A percentile compares a stretch with the other conserved stretches of the same genome.
Evolutionary conservation across 2,888 invertebrate genomes (phyloP).

Genomic region (Melieria crassipennis): DNA sequence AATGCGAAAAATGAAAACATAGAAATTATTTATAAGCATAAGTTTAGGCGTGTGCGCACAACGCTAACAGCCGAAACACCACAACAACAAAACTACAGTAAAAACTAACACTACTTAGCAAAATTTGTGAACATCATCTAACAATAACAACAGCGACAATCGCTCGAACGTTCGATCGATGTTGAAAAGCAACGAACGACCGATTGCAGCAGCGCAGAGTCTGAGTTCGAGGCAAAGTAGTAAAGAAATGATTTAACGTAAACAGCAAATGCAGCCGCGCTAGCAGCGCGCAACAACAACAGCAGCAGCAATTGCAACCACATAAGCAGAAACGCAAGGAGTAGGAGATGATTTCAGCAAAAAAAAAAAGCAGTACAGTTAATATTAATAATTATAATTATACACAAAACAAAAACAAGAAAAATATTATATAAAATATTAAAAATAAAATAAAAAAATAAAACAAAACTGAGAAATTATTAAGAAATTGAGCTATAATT

Average conservation of each 20-base stretch:
- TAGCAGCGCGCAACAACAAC: not conserved
- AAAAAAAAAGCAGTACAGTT: constrained; percentile 23
- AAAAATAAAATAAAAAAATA: constrained; percentile 25
- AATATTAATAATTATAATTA: constrained; percentile 30
- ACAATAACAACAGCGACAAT: not conserved
- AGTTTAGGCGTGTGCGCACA: not conserved
- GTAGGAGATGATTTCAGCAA: constrained; percentile 1
- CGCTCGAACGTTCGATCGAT: too few relatives aligned
- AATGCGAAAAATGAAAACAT: not conserved
- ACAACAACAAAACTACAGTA: not conserved
- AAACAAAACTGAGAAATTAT: not conserved
- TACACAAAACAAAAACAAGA: constrained; percentile 7
- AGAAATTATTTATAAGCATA: not conserved
- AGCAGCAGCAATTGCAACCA: not conserved
- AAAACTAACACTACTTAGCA: not conserved
- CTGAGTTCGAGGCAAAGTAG: too few relatives aligned
- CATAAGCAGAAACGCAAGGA: not conserved
- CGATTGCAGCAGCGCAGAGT: too few relatives aligned
- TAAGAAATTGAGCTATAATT: not conserved
- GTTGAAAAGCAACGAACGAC: too few relatives aligned
- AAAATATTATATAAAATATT: constrained; percentile 23
- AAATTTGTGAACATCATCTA: not conserved
- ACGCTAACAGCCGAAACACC: not conserved
- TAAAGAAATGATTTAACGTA: too few relatives aligned
- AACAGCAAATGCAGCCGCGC: not conserved